Evolutionary conservation across 2,888 invertebrate genomes (phyloP), one percentile per base, ranked within the genome.

Genomic region (Watsonalla binaria): DNA sequence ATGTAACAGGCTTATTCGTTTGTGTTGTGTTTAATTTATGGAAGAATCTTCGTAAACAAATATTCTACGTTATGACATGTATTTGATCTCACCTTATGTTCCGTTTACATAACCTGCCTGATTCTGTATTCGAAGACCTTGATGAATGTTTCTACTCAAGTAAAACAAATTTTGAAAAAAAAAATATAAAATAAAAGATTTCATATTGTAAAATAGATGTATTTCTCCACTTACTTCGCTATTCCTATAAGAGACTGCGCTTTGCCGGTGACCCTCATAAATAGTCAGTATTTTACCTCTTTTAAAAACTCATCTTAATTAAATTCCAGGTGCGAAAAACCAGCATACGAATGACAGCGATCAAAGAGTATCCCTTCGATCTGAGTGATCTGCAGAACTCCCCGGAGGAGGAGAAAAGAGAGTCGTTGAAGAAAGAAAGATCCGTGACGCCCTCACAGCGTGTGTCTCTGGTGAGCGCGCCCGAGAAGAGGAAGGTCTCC

Each of bases 401-500:
- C 11, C 42, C 42, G 4, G 42, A 70, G 11, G 72, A 73, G 14
- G 59, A 62, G 24, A 64, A 64, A 34, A 54, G 69, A 13, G 50
- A 57, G 14, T 8, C 37, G 8, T 9, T 13, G 37, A 49, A 39
- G 37, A 9, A 37, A 5, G 37, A 37, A 13, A 49, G 37, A 14
- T 37, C 49, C 5, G 56, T 63, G 14, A 58, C 56, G 47, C 59
- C 68, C 0, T 57, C 68, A 33, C 70, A 66, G 47, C 52, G 58
- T 6, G 57, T 62, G 14, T 54, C 55, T 24, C 15, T 34, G 15
- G 39, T 65, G 0, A 64, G 77, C 13, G 71, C 75, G 5, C 69
- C 74, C 9, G 86, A 86, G 61, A 92, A 92, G 61, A 84, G 94
- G 56, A 92, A 92, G 76, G 93, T 94, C 11, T 93, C 93, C 68